Evolutionary conservation across 2,888 invertebrate species (phyloP).

Genomic region (Oxyteleia sp.): DNA sequence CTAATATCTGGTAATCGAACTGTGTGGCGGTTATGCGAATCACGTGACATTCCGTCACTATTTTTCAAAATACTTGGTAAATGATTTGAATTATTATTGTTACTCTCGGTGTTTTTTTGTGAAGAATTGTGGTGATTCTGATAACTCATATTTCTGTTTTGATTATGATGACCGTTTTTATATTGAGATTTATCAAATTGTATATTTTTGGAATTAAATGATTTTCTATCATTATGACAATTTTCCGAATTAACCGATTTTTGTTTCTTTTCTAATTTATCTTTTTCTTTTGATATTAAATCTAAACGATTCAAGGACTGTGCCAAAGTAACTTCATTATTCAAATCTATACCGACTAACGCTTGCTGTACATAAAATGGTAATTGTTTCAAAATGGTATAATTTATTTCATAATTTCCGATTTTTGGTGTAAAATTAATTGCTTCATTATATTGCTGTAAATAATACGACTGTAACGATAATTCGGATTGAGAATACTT

Average conservation of each 20-base stretch:
- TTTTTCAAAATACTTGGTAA: not conserved
- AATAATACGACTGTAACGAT: constrained; percentile 51
- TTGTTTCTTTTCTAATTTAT: not conserved
- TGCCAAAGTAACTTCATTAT: constrained; percentile 1
- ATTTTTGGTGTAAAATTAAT: constrained; percentile 30
- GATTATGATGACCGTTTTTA: not conserved
- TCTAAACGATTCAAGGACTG: constrained; percentile 33
- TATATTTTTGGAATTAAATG: not conserved
- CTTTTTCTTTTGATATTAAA: not conserved
- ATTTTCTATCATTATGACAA: not conserved
- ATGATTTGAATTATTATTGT: not conserved
- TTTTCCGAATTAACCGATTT: not conserved
- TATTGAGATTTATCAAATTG: not conserved
- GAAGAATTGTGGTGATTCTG: not conserved
- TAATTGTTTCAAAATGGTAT: constrained; percentile 43
- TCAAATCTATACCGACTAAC: constrained; percentile 26
- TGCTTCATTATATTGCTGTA: constrained; percentile 32
- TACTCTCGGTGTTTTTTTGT: not conserved
- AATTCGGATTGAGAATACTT: constrained; percentile 1
- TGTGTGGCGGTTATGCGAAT: not conserved
- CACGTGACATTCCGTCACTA: not conserved
- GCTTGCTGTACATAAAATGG: constrained; percentile 15
- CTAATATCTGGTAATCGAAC: not conserved
- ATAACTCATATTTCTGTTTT: not conserved
- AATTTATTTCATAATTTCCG: constrained; percentile 39